phyloP scores from a whole-genome alignment of 2,113 vertebrate genomes.

The Erythrocebus patas region DNA sequence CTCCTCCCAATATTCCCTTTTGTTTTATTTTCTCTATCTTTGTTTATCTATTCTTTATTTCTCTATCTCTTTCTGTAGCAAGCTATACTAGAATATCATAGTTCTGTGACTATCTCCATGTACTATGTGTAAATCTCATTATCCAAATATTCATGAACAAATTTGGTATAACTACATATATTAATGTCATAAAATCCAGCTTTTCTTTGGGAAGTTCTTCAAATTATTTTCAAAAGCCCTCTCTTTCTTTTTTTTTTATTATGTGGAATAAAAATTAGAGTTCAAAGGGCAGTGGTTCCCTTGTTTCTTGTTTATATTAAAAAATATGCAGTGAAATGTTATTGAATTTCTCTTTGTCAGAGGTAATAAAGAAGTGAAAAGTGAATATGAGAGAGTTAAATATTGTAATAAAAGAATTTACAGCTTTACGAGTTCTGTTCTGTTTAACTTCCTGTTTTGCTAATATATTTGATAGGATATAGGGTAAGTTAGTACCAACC shows the following conservation, averaged over 20 bases:
- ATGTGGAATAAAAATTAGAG: neutral
- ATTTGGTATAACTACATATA: neutral
- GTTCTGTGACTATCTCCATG: neutral
- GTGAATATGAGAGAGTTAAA: neutral
- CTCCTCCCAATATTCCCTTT: accelerated
- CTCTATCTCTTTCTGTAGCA: neutral
- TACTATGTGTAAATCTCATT: neutral
- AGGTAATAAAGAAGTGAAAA: neutral
- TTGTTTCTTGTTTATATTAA: neutral
- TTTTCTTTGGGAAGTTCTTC: neutral
- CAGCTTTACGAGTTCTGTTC: neutral
- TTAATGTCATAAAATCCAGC: neutral
- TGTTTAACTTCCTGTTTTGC: neutral
- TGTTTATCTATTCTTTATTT: neutral
- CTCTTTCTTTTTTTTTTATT: neutral
- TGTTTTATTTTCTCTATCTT: neutral
- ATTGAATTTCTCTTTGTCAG: neutral
- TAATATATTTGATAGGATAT: neutral
- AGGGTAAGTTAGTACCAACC: neutral
- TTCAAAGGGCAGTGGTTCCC: neutral
- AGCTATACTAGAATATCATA: neutral
- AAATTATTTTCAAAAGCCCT: neutral
- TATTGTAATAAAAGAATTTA: neutral
- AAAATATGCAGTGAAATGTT: neutral
- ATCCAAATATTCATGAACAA: neutral